Evolutionary conservation across 37 sponge, comb jelly and placozoan genomes (phyloP), one percentile per base, ranked within the genome.

Genomic region (Amphimedon queenslandica): DNA sequence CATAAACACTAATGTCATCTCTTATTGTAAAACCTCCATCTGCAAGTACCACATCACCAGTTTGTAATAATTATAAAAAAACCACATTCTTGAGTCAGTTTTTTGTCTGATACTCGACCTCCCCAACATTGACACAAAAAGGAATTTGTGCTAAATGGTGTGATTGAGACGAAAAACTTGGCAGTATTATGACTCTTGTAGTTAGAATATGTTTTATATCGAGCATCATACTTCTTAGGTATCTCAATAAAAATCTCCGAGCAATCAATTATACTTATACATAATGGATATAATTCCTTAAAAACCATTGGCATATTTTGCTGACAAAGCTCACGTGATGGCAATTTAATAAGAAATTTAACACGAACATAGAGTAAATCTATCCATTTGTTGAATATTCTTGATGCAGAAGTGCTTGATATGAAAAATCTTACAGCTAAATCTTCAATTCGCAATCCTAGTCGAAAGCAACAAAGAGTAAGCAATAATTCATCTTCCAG

Each of bases 151-250:
- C 80, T 64, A 18, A 28, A 18, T 23, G 80, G 80, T 11, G 80
- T 73, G 61, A 79, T 79, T 0, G 56, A 71, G 3, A 79, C 56
- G 16, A 79, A 35, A 79, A 72, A 79, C 57, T 79, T 79, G 6
- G 72, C 55, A 8, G 80, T 79, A 34, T 79, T 79, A 36, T 68
- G 71, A 25, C 28, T 13, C 35, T 57, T 68, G 66, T 76, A 77
- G 31, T 61, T 77, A 32, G 81, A 80, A 25, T 73, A 80, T 4
- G 81, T 73, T 0, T 79, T 53, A 2, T 3, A n/a, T 34, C 73
- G 53, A 5, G 72, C 80, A 25, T 31, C 41, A 20, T 43, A 58
- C n/a, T 32, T 31, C 4, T 58, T 51, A 11, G 80, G 80, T 31
- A 10, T 58, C 11, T 79, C 72, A 41, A 72, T 72, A 32, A 69